These are phyloP conservation scores for Chiloscyllium punctatum DNA, from an alignment of 2,797 vertebrate genomes.

Conservation along the genomic window DNA sequence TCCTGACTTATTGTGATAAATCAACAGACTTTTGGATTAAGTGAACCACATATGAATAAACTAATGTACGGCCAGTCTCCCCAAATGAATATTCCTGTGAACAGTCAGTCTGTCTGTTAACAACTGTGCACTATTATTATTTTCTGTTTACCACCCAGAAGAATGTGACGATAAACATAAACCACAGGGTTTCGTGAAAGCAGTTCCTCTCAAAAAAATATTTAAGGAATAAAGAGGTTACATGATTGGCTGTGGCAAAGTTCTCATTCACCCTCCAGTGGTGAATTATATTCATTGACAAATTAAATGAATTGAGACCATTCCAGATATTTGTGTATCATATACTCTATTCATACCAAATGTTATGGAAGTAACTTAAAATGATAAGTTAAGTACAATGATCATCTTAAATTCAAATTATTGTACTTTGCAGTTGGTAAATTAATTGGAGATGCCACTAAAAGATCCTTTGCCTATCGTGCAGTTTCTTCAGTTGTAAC, in stretches of 20 bases:
- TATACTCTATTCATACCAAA: background rate
- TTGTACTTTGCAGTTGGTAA: background rate
- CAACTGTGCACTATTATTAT: background rate
- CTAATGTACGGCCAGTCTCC: background rate
- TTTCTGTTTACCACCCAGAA: background rate
- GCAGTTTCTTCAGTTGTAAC: background rate
- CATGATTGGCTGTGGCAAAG: background rate
- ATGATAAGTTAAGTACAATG: background rate
- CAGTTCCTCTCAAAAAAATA: background rate
- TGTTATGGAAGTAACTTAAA: background rate
- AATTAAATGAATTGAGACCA: background rate
- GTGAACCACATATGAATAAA: background rate
- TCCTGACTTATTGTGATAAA: background rate
- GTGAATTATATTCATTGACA: background rate
- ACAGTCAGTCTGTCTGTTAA: background rate
- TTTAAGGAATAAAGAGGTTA: background rate
- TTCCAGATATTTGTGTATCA: no score
- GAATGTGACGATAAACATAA: background rate
- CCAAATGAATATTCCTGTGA: slow-evolving; percentile 12
- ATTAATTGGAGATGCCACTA: background rate
- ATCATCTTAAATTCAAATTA: background rate
- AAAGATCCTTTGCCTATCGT: background rate
- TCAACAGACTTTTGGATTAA: slow-evolving; percentile 9
- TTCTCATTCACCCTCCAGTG: background rate
- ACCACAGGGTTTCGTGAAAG: background rate